Percentiles rank a stretch among this genome's conserved stretches.
These are phyloP conservation scores for Vulpes vulpes DNA, from an alignment of 2,113 vertebrate species.

Conservation along the genomic window DNA sequence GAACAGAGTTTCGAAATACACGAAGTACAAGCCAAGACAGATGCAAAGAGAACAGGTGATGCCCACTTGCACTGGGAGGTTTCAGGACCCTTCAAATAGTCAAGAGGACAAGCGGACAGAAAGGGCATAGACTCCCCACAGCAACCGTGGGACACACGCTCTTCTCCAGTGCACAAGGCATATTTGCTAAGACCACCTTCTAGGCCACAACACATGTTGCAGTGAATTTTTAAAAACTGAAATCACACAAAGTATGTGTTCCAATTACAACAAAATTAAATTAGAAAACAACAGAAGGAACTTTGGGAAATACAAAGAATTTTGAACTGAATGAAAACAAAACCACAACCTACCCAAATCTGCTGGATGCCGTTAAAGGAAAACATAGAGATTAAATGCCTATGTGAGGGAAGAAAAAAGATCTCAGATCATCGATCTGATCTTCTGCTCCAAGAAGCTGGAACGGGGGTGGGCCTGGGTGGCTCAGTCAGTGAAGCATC, in stretches of 20 bases:
- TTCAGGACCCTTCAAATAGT: background rate
- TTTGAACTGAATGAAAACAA: background rate
- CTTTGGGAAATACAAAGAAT: background rate
- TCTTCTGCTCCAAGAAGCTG: background rate
- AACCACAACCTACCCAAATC: background rate
- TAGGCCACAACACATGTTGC: background rate
- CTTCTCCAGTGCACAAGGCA: accelerated
- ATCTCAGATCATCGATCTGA: background rate
- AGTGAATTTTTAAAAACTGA: background rate
- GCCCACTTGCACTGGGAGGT: background rate
- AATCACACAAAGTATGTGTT: background rate
- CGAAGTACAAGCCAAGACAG: background rate
- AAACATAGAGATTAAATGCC: background rate
- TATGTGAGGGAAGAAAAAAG: background rate
- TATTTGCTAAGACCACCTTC: background rate
- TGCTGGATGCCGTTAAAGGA: background rate
- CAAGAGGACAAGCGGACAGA: background rate
- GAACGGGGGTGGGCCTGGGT: background rate
- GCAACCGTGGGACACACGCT: accelerated
- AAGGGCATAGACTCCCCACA: background rate
- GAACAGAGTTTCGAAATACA: background rate
- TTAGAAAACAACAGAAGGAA: background rate
- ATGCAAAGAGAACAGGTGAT: background rate
- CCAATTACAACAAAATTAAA: background rate
- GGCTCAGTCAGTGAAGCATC: background rate